A percentile compares a stretch with the other conserved stretches of the same genome.
Conservation (phyloP, 2,797 vertebrate species). For the Chromis chromis region DNA sequence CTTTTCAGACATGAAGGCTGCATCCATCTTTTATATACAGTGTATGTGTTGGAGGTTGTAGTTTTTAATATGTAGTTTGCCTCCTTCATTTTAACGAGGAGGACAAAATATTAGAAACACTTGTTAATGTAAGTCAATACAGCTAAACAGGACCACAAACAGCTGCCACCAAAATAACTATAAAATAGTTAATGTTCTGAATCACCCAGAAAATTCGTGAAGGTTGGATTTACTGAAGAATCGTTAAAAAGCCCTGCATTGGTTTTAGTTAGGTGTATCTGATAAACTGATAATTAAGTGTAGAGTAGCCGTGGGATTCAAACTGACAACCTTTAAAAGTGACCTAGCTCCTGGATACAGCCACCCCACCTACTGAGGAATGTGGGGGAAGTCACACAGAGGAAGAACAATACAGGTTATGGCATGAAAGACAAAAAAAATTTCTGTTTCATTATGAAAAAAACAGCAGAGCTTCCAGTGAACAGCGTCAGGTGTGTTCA, state of each 20-base stretch:
- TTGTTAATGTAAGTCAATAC: no score
- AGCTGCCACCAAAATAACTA: no score
- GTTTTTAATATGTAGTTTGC: no score
- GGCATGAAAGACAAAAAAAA: constrained; percentile 62
- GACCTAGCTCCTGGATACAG: constrained; percentile 33
- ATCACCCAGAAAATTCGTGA: no score
- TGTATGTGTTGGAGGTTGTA: no score
- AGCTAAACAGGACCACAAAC: no score
- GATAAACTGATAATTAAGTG: background rate
- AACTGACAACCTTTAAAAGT: constrained; percentile 53
- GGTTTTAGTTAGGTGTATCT: background rate
- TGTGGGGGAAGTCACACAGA: constrained; percentile 73
- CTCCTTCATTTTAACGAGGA: no score
- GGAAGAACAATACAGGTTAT: constrained; percentile 77
- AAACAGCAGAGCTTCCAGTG: background rate
- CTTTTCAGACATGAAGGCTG: no score
- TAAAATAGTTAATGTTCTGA: no score
- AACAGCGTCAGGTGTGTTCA: background rate
- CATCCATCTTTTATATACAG: no score
- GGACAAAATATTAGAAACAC: no score
- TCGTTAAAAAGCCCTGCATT: background rate
- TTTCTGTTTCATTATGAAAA: constrained; percentile 31
- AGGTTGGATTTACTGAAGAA: background rate
- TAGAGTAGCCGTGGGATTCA: background rate
- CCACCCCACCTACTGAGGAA: constrained; percentile 65